Evolutionary conservation across 2,797 vertebrate species (phyloP), one percentile per base, ranked within the genome.

Genomic region (Gouania willdenowi): DNA sequence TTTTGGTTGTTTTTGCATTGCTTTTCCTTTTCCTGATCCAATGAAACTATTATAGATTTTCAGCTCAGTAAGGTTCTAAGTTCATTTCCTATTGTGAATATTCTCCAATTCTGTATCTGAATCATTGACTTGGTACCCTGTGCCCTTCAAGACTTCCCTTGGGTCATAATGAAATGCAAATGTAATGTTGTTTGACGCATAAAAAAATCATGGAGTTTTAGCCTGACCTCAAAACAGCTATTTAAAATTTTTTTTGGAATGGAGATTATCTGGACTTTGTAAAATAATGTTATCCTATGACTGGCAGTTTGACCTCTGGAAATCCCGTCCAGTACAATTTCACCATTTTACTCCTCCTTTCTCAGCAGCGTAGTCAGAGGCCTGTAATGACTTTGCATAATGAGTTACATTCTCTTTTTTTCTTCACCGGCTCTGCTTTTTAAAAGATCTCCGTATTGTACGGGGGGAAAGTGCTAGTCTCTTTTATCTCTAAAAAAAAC

Each of bases 301-400:
- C 77, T 40, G 56, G 51, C 45, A 39, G 31, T 75, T 74, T 84
- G 78, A 85, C 82, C 85, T 87, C 69, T 72, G 49, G 30, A 78
- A 70, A 78, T 80, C 74, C 71, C 74, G 75, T 50, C 55, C 30
- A 54, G 66, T 73, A 73, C 62, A 72, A 46, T 69, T 72, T 53
- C 66, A 60, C 56, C 66, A 84, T 83, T n/a, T 78, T 81, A 75
- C 56, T 45, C 58, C 45, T 35, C 30, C 73, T 57, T 66, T 77
- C 83, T 71, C 77, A 81, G 78, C 55, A 71, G 62, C 62, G 50
- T 55, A 71, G 80, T 83, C 74, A 44, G 74, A 71, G 61, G 48
- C 59, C 36, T 61, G 64, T 85, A 85, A 87, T 85, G 81, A 87
- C 75, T 85, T 84, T 83, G 79, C 82, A 88, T 87, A 89, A 88